Conservation (phyloP, 2,113 vertebrate genomes). For the Lepisosteus osseus region DNA sequence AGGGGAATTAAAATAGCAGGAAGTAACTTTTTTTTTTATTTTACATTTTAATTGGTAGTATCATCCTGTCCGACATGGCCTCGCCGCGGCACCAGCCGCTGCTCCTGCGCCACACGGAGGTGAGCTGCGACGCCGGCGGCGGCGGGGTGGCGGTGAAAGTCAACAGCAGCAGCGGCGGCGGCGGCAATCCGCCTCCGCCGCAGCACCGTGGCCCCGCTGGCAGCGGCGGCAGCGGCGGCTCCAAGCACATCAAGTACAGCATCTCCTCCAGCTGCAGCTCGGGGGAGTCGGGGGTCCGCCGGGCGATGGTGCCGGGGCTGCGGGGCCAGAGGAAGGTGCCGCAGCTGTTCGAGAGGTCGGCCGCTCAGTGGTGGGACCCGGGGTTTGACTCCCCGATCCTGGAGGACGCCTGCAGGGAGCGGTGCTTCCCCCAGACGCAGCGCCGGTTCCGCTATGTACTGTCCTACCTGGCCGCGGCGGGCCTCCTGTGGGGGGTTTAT, state of each 20-base stretch:
- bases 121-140: constrained; percentile 85
- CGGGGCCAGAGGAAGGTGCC: constrained; percentile 73
- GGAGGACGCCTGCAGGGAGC: constrained; percentile 92
- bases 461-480: constrained; percentile 81
- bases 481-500: constrained; percentile 85
- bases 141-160: constrained; percentile 84
- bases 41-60: constrained; percentile 5
- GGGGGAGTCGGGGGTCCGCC: constrained; percentile 73
- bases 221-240: constrained; percentile 55
- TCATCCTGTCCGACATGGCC: constrained; percentile 71
- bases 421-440: constrained; percentile 95
- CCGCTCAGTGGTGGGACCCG: constrained; percentile 93
- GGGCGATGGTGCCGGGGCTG: constrained; percentile 52
- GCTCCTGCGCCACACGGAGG: constrained; percentile 85
- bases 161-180: constrained; percentile 51
- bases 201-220: constrained; percentile 62
- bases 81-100: constrained; percentile 84
- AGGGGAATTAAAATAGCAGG: not conserved
- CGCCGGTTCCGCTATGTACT: constrained; percentile 90
- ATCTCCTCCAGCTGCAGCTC: constrained; percentile 94
- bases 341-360: constrained; percentile 91
- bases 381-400: constrained; percentile 91
- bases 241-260: constrained; percentile 88
- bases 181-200: constrained; percentile 34
- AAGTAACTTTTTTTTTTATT: not conserved